Base-by-base conservation (phyloP, 2,113 vertebrate genomes). In the Ptychochromis oligacanthus region DNA sequence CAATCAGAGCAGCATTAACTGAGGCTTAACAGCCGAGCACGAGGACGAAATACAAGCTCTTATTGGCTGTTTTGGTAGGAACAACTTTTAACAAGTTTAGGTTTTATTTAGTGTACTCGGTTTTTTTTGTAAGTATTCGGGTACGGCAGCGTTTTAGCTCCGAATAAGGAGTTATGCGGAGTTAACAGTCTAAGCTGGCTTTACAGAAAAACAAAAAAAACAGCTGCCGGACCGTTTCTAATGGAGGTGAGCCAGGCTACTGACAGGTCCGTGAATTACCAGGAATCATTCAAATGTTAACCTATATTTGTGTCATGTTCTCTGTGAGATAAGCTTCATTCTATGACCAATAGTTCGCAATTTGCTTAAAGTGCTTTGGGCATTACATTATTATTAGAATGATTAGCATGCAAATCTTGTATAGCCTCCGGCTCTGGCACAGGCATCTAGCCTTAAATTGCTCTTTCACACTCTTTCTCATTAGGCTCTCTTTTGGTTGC, bases 351-450 rank as follows among this genome's bases (percentile, higher is more conserved):
- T 95, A 93, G 91, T 91, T 95, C 83, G 79, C 93, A 94, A 94
- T 95, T 94, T 95, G 93, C 94, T 94, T 85, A 91, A 86, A 91
- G 88, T 93, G 93, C 95, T 95, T 13, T 88, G 88, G 95, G 94
- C 94, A 91, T 95, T 91, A 95, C 94, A 95, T 95, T 95, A 95
- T 95, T 95, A 95, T 95, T 95, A 94, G 93, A 94, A 95, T 94
- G 94, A 96, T 96, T 95, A 96, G 95, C 95, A 96, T 96, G 95
- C 94, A 95, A 96, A 96, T 95, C 94, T 93, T 93, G 93, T 93
- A 90, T 94, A 91, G 94, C 95, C 93, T 77, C 85, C 91, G 93
- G 95, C 93, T 84, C 87, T 95, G 94, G 92, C 93, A 91, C 91
- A 91, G 90, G 89, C 93, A 93, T 93, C 90, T 92, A 92, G 91